A percentile compares a stretch with the other conserved stretches of the same genome.
Conservation (phyloP, 2,113 vertebrate species). For the Callaeas wilsoni region DNA sequence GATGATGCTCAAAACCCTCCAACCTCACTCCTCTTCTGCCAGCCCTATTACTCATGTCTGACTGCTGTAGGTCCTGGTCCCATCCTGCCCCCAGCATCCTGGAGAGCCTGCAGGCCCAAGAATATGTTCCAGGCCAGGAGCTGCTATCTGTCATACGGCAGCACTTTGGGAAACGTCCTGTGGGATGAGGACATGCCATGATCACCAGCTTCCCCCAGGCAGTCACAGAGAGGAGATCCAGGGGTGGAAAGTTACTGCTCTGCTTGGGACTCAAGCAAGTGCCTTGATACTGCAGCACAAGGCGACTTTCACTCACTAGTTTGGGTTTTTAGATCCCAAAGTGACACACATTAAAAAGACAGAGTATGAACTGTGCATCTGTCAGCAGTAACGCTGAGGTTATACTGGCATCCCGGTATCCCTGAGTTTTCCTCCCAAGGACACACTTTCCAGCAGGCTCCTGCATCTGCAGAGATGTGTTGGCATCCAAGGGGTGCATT, state of each 20-base stretch:
- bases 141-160: background rate
- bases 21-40: background rate
- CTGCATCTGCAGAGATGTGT: background rate
- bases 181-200: background rate
- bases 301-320: background rate
- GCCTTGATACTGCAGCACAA: background rate
- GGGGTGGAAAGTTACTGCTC: background rate
- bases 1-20: background rate
- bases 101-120: background rate
- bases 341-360: background rate
- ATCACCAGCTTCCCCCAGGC: background rate
- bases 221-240: background rate
- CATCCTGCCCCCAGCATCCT: background rate
- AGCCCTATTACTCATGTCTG: background rate
- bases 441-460: background rate
- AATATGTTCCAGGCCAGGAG: background rate
- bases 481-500: background rate
- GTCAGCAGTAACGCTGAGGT: background rate
- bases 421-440: background rate
- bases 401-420: background rate
- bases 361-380: background rate
- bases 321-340: background rate
- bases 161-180: background rate
- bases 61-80: background rate
- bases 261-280: background rate